These are phyloP conservation scores for Fundulus diaphanus DNA, from an alignment of 2,797 vertebrate genomes.

Conservation along the genomic window DNA sequence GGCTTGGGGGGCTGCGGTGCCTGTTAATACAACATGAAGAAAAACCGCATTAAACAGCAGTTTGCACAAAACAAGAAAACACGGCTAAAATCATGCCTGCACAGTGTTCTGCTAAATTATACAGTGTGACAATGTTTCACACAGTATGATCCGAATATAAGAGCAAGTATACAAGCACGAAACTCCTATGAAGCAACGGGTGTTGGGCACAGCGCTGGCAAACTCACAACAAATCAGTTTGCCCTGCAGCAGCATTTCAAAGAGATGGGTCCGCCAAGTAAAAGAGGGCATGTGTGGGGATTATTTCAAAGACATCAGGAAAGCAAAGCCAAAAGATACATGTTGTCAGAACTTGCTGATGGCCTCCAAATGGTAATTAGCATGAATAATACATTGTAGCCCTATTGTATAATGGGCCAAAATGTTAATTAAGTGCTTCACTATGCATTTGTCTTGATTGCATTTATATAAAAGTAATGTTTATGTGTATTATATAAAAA, in stretches of 20 bases:
- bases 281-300: conserved; percentile 40
- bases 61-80: conserved; percentile 1
- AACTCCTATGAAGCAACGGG: background rate
- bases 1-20: conserved; percentile 71
- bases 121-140: conserved; percentile 13
- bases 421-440: conserved; percentile 40
- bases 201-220: background rate
- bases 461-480: background rate
- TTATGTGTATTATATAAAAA: conserved; percentile 15
- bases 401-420: conserved; percentile 23
- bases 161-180: conserved; percentile 11
- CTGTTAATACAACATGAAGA: conserved; percentile 64
- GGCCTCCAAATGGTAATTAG: conserved; percentile 53
- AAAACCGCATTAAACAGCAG: conserved; percentile 6
- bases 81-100: conserved; percentile 4
- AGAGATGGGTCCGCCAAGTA: conserved; percentile 40
- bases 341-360: conserved; percentile 52
- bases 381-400: conserved; percentile 65
- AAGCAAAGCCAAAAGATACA: conserved; percentile 44
- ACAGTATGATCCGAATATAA: conserved; percentile 17
- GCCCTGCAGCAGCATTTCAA: conserved; percentile 35
- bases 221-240: conserved; percentile 15
- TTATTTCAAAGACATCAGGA: conserved; percentile 41
- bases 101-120: conserved; percentile 2
- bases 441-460: conserved; percentile 61